Base-by-base conservation (phyloP, 2,113 vertebrate genomes). In the Cariama cristata region DNA sequence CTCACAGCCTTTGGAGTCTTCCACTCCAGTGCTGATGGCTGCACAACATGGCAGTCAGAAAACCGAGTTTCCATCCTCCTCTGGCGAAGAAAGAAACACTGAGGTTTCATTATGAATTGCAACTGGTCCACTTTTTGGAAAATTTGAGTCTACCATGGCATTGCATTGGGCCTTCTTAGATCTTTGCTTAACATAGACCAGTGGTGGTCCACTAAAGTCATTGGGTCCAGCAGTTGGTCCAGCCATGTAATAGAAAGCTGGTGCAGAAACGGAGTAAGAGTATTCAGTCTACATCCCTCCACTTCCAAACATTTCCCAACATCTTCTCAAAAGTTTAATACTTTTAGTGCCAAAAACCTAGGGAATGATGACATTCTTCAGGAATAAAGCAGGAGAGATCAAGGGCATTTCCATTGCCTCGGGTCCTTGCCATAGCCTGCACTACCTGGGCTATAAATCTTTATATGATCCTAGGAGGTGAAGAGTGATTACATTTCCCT, bases 21-120 rank as follows among this genome's bases (percentile, higher is more conserved):
- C 23, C 0, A 1, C 20, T 42, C 33, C 35, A 23, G 32, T 32
- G 32, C 49, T 3, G 1, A 30, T 19, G 28, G 8, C 21, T 72
- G 67, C 14, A 32, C 28, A 75, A 42, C 1, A 9, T n/a, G 67
- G 64, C 42, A 88, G 86, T 12, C 52, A 63, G 38, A 83, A 83
- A 75, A 45, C 0, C 52, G 53, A 4, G 3, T 47, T 82, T 90
- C 15, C 22, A 9, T 20, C 23, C 33, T 88, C 9, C 9, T 79
- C 10, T 52, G 20, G 12, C 11, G 35, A 52, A 49, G 28, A 50
- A 68, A 85, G 35, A 77, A 72, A 47, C 18, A 53, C 6, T 35
- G 67, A 79, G 7, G 28, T 45, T 83, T 93, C n/a, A 15, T 27
- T 73, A 24, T 72, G 17, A 72, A 19, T 27, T 49, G 7, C 49